Conservation (phyloP, 2,797 vertebrate genomes). For the Acanthurus tractus region DNA sequence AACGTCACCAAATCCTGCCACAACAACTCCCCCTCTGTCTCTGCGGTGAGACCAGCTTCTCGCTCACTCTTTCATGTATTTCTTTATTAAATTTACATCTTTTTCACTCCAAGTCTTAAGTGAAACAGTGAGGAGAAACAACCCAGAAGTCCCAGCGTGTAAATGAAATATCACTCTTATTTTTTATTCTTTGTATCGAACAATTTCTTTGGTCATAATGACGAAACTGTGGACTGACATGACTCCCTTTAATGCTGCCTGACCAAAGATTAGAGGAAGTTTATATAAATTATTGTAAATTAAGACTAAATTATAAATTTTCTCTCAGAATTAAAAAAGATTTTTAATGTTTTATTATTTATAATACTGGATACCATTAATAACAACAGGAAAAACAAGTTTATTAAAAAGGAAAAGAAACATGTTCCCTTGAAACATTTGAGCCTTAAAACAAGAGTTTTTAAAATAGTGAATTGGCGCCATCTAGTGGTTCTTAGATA, state of each 20-base stretch:
- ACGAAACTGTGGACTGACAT: background rate
- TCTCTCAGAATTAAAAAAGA: too few relatives aligned
- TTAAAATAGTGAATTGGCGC: slow-evolving; percentile 8
- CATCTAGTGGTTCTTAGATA: slow-evolving; percentile 46
- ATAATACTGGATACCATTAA: background rate
- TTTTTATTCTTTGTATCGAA: background rate
- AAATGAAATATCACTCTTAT: background rate
- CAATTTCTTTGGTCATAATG: too few relatives aligned
- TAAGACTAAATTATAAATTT: background rate
- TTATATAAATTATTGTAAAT: background rate
- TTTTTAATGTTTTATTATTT: background rate
- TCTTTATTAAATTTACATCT: background rate
- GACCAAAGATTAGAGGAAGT: background rate
- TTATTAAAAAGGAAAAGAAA: background rate
- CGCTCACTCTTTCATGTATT: background rate
- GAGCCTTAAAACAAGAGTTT: background rate
- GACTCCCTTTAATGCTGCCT: background rate
- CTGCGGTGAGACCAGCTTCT: background rate
- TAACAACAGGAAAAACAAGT: background rate
- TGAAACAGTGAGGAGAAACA: background rate
- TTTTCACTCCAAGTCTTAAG: background rate
- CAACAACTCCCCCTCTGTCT: background rate
- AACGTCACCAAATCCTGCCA: background rate
- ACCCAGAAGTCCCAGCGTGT: too few relatives aligned
- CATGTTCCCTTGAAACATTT: background rate